A percentile compares a stretch with the other conserved stretches of the same genome.
Evolutionary conservation across 2,888 invertebrate species (phyloP).

Genomic region (Tenthredo distinguenda): DNA sequence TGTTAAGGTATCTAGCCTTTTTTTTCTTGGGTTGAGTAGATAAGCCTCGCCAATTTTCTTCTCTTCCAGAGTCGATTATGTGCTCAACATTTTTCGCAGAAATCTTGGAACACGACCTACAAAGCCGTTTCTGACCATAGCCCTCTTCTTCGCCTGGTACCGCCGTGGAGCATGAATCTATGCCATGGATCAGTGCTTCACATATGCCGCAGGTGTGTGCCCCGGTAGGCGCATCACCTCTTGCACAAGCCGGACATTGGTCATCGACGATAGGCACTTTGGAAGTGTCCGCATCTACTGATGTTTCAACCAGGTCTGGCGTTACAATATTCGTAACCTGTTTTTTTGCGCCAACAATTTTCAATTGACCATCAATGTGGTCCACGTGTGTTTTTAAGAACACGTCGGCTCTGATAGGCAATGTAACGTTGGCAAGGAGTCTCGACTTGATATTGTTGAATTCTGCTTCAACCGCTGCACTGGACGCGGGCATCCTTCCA

Average conservation of each 20-base stretch:
- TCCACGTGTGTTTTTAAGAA: conserved; percentile 39
- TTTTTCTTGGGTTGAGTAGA: background rate
- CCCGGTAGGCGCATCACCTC: conserved; percentile 44
- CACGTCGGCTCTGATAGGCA: conserved; percentile 22
- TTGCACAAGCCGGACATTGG: conserved; percentile 29
- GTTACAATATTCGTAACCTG: background rate
- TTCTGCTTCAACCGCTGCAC: conserved; percentile 54
- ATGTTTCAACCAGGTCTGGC: background rate
- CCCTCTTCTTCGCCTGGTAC: conserved; percentile 53
- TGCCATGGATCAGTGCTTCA: conserved; percentile 46
- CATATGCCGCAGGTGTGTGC: conserved; percentile 53
- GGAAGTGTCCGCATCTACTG: background rate
- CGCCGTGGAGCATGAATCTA: conserved; percentile 51
- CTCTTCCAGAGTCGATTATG: background rate
- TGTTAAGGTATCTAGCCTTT: background rate
- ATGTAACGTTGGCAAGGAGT: conserved; percentile 21
- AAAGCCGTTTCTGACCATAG: conserved; percentile 54
- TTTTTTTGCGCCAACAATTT: conserved; percentile 17
- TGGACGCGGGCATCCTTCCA: conserved; percentile 53
- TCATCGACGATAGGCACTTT: background rate
- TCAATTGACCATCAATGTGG: conserved; percentile 33
- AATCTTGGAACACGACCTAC: conserved; percentile 23
- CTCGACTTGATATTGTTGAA: conserved; percentile 51
- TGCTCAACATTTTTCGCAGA: background rate
- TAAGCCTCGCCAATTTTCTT: conserved; percentile 12